These are phyloP conservation scores for Engraulis encrasicolus DNA, from an alignment of 2,113 vertebrate genomes.

Conservation along the genomic window DNA sequence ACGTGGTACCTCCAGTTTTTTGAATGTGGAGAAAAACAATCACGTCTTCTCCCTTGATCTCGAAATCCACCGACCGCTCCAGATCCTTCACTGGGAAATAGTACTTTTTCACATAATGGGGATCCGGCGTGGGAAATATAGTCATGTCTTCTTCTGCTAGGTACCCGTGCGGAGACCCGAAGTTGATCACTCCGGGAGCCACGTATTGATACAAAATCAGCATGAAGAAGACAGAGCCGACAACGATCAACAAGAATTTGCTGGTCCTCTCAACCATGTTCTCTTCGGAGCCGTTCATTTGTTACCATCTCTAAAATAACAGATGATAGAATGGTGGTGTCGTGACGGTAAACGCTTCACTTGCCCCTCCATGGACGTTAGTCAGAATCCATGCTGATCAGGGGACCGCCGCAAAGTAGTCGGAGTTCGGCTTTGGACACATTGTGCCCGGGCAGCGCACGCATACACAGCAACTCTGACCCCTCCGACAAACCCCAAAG, in stretches of 20 bases:
- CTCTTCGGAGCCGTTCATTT: constrained; percentile 85
- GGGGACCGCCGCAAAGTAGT: constrained; percentile 27
- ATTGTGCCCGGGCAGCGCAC: constrained; percentile 35
- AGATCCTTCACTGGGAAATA: constrained; percentile 87
- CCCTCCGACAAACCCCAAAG: neutral
- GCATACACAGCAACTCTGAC: neutral
- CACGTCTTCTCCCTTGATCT: constrained; percentile 90
- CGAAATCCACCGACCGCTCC: constrained; percentile 82
- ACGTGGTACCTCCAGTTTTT: constrained; percentile 90
- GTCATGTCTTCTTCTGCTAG: constrained; percentile 76
- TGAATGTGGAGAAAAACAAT: constrained; percentile 91
- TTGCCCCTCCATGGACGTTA: constrained; percentile 35
- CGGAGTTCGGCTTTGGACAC: constrained; percentile 39
- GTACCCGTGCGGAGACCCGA: constrained; percentile 82
- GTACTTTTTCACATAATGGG: constrained; percentile 89
- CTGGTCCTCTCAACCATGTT: constrained; percentile 92
- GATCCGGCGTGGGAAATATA: constrained; percentile 88
- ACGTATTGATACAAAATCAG: constrained; percentile 90
- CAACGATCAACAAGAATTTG: constrained; percentile 86
- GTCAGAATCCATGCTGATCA: constrained; percentile 26
- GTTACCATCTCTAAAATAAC: constrained; percentile 84
- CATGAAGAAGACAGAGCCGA: constrained; percentile 87
- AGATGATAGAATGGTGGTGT: constrained; percentile 56
- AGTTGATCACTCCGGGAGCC: constrained; percentile 83
- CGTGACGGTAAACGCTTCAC: constrained; percentile 33